Base-by-base conservation (phyloP, 2,113 vertebrate species). In the Actenoides lindsayi region DNA sequence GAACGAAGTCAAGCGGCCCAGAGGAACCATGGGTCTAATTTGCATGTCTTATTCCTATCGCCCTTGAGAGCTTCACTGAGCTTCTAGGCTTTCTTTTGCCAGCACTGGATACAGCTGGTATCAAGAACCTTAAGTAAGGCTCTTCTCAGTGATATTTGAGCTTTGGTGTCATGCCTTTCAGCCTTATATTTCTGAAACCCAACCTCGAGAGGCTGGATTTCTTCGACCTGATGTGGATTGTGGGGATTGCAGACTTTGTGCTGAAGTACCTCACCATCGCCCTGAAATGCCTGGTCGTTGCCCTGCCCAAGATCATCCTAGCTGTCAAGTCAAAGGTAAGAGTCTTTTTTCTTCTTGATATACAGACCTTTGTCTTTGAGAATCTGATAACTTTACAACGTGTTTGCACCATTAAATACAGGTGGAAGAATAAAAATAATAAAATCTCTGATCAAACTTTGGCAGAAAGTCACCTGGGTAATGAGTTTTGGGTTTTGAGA, bases 261-360 rank as follows among this genome's bases (percentile, higher is more conserved):
- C 98, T 99, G 13, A 99, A 99, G 94, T 99, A 99, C 74, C 98
- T 99, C 97, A 99, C 99, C 90, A 99, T 99, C 0, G 98, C 98
- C 18, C 93, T 99, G 96, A 99, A 99, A 96, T 99, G 99, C 96
- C 97, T 99, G 6, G 11, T 99, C 1, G 98, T 99, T 69, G 99
- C 99, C 69, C 97, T 99, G 90, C 99, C 99, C 18, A 99, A 98
- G 97, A 98, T 99, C 93, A 97, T 99, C 83, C 98, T 99, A 39
- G 99, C 99, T 2, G 99, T 99, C 96, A 99, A 99, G 96, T 99
- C 99, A 70, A 99, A 99, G 99, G 99, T 99, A 98, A 97, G 98
- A 93, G 5, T 46, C 35, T 50, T 35, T 5, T 70, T 39, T 39
- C 50, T 51, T 54, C 63, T 15, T 20, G 25, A 16, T 39, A 31